A percentile compares a stretch with the other conserved stretches of the same genome.
Evolutionary conservation across 2,888 invertebrate species (phyloP).

Genomic region (Drosophila borborema): DNA sequence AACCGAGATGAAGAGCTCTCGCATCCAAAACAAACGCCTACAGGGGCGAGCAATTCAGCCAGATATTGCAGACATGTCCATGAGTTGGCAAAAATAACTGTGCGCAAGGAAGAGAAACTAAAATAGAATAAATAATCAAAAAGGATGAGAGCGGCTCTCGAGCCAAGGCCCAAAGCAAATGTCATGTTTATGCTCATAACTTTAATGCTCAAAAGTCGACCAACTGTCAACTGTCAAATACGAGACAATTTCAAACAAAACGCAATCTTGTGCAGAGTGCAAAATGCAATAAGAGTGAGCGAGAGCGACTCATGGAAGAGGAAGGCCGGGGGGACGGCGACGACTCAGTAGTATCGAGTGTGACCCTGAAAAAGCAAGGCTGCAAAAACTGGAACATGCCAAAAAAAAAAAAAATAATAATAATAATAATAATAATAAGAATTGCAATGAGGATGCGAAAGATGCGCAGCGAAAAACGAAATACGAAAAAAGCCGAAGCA

Average conservation of each 20-base stretch:
- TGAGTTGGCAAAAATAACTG: slow-evolving; percentile 36
- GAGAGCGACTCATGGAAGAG: neutral
- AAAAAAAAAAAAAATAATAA: slow-evolving; percentile 25
- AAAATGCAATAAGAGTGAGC: neutral
- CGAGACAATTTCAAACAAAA: slow-evolving; percentile 60
- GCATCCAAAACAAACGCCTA: slow-evolving; percentile 35
- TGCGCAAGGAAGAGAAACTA: slow-evolving; percentile 24
- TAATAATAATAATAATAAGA: slow-evolving; percentile 19
- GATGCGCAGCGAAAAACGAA: slow-evolving; percentile 27
- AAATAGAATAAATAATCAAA: slow-evolving; percentile 31
- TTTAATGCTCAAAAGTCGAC: slow-evolving; percentile 75
- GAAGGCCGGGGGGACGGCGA: slow-evolving; percentile 1
- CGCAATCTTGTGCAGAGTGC: slow-evolving; percentile 23
- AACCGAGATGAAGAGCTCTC: slow-evolving; percentile 7
- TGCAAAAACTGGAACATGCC: slow-evolving; percentile 73
- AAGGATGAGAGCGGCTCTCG: slow-evolving; percentile 49
- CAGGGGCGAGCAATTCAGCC: slow-evolving; percentile 18
- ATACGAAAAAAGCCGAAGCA: slow-evolving; percentile 24
- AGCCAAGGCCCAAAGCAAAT: slow-evolving; percentile 45
- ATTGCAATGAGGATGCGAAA: slow-evolving; percentile 56
- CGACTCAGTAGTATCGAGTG: slow-evolving; percentile 21
- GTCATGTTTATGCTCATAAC: slow-evolving; percentile 81
- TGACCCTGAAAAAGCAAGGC: slow-evolving; percentile 73
- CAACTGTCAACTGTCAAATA: slow-evolving; percentile 83
- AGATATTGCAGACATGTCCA: slow-evolving; percentile 23